These are phyloP conservation scores for Triplophysa siluroides DNA, from an alignment of 2,113 vertebrate genomes.

Conservation along the genomic window DNA sequence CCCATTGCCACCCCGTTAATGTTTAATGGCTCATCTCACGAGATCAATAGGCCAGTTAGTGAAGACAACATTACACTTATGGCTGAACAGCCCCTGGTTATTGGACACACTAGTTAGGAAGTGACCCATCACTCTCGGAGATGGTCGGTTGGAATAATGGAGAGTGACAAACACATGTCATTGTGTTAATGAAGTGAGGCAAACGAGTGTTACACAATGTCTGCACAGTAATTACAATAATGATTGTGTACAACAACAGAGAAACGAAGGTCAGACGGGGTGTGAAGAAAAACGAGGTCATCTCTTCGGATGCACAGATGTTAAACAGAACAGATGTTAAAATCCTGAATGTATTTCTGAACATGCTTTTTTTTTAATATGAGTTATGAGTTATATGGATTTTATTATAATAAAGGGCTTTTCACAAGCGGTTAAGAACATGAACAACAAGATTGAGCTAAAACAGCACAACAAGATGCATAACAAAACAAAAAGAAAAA, in stretches of 20 bases:
- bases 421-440: no score
- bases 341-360: neutral
- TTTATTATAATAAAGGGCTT: no score
- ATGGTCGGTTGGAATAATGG: constrained; percentile 41
- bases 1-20: constrained; percentile 64
- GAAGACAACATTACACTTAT: constrained; percentile 59
- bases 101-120: constrained; percentile 56
- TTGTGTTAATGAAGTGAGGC: constrained; percentile 69
- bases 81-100: constrained; percentile 43
- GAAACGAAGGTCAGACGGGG: neutral
- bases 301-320: neutral
- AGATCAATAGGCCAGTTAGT: constrained; percentile 73
- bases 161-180: constrained; percentile 54
- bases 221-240: constrained; percentile 64
- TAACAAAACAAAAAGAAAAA: no score
- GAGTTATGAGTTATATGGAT: no score
- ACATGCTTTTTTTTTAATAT: neutral
- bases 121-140: constrained; percentile 62
- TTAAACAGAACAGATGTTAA: neutral
- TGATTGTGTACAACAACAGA: neutral
- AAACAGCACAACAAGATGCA: no score
- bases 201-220: constrained; percentile 59
- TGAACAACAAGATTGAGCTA: no score
- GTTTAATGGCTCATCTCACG: constrained; percentile 68
- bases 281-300: neutral